phyloP scores from a whole-genome alignment of 2,113 vertebrate species.

The Semnopithecus entellus region DNA sequence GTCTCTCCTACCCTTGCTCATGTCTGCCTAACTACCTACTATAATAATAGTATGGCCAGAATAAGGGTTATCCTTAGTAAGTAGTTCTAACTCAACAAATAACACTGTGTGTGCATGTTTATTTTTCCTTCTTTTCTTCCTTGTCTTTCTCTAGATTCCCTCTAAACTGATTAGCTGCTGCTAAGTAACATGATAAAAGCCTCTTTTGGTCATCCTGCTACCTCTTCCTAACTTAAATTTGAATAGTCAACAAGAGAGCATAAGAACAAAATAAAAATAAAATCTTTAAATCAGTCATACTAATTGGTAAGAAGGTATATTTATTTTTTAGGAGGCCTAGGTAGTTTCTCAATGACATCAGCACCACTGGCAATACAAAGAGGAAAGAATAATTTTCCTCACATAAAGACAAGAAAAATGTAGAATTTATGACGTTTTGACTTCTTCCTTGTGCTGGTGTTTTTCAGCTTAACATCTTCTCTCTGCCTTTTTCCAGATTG shows the following conservation, averaged over 20 bases:
- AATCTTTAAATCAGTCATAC: background rate
- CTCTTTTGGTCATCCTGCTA: background rate
- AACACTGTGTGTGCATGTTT: background rate
- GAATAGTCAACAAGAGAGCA: background rate
- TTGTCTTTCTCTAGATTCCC: background rate
- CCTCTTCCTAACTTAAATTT: background rate
- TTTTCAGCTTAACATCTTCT: background rate
- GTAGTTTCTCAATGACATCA: background rate
- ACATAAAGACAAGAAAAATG: background rate
- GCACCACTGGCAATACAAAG: background rate
- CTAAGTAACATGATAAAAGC: background rate
- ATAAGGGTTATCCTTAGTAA: background rate
- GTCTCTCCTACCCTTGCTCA: too few species aligned
- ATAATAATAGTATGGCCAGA: background rate
- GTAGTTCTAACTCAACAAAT: background rate
- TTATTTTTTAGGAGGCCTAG: background rate
- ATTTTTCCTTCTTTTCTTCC: background rate
- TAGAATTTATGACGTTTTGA: background rate
- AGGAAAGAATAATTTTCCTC: background rate
- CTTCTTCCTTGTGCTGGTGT: fast-evolving
- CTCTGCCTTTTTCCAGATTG: background rate
- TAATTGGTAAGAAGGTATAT: background rate
- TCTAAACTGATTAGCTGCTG: background rate
- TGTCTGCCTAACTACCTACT: too few species aligned
- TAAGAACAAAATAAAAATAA: background rate